Evolutionary conservation across 1,140 invertebrate genomes (phyloP).

Genomic region (Anastatus disparis): DNA sequence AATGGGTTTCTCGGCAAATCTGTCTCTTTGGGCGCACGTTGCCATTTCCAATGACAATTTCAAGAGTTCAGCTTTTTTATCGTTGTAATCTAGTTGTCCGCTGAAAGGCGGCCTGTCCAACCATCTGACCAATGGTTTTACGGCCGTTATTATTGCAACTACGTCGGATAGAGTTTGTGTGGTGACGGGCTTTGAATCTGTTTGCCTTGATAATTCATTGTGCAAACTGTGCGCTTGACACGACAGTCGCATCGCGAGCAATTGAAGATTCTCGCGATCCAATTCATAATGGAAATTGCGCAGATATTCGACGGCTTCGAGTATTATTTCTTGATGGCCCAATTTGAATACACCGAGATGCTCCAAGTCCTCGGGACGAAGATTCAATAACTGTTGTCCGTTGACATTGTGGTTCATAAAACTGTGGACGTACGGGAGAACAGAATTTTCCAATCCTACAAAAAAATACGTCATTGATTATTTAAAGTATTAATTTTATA

Average conservation of each 20-base stretch:
- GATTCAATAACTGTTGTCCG: constrained; percentile 83
- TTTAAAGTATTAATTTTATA: too few species aligned
- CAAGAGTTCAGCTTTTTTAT: constrained; percentile 77
- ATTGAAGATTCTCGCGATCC: constrained; percentile 90
- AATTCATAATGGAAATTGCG: constrained; percentile 91
- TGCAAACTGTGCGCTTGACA: constrained; percentile 85
- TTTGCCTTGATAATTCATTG: constrained; percentile 73
- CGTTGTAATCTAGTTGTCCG: constrained; percentile 75
- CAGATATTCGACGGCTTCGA: constrained; percentile 90
- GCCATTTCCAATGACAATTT: constrained; percentile 86
- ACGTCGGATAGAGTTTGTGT: constrained; percentile 86
- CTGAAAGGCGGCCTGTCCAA: constrained; percentile 82
- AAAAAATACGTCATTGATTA: constrained; percentile 12
- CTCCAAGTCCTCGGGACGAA: constrained; percentile 87
- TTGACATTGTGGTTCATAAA: constrained; percentile 84
- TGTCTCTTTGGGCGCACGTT: constrained; percentile 85
- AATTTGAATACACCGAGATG: constrained; percentile 85
- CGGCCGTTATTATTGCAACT: constrained; percentile 80
- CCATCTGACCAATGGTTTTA: constrained; percentile 91
- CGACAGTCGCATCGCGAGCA: constrained; percentile 84
- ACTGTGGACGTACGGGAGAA: constrained; percentile 83
- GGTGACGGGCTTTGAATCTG: constrained; percentile 76
- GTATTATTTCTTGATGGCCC: constrained; percentile 91
- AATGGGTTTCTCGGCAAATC: constrained; percentile 84
- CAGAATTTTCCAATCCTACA: constrained; percentile 82